phyloP scores from a whole-genome alignment of 1,140 invertebrate genomes.

The Leptinotarsa defecta region DNA sequence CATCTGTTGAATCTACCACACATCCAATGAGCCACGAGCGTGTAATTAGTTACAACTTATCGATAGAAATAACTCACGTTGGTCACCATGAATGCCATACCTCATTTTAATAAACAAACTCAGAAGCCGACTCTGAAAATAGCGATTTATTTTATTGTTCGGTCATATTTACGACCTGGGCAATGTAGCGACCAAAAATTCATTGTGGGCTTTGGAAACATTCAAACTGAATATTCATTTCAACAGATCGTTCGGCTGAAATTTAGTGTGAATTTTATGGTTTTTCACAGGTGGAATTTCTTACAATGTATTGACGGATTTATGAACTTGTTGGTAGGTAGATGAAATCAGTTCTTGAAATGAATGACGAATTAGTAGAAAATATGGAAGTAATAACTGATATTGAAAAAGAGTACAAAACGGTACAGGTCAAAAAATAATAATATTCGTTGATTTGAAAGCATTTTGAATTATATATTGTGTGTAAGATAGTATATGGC shows the following conservation, averaged over 20 bases:
- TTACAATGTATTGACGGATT: too few relatives aligned
- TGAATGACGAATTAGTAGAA: too few relatives aligned
- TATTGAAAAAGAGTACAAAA: too few relatives aligned
- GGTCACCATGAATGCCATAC: neutral
- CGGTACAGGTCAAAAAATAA: too few relatives aligned
- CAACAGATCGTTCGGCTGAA: neutral
- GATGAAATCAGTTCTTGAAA: too few relatives aligned
- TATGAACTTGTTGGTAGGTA: too few relatives aligned
- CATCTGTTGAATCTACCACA: neutral
- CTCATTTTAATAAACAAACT: constrained; percentile 6
- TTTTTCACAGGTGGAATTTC: neutral
- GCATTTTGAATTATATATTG: too few relatives aligned
- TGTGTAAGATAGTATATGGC: too few relatives aligned
- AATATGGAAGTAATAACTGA: too few relatives aligned
- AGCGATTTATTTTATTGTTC: constrained; percentile 1
- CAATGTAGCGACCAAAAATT: neutral
- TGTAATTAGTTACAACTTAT: neutral
- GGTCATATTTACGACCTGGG: neutral
- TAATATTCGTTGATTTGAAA: too few relatives aligned
- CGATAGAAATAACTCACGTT: neutral
- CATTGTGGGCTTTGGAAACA: neutral
- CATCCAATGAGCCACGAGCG: neutral
- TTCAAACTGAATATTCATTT: constrained; percentile 6
- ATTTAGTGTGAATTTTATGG: neutral
- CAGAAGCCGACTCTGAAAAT: neutral